Base-by-base conservation (phyloP, 1,140 invertebrate species). In the Oscheius sp. region DNA sequence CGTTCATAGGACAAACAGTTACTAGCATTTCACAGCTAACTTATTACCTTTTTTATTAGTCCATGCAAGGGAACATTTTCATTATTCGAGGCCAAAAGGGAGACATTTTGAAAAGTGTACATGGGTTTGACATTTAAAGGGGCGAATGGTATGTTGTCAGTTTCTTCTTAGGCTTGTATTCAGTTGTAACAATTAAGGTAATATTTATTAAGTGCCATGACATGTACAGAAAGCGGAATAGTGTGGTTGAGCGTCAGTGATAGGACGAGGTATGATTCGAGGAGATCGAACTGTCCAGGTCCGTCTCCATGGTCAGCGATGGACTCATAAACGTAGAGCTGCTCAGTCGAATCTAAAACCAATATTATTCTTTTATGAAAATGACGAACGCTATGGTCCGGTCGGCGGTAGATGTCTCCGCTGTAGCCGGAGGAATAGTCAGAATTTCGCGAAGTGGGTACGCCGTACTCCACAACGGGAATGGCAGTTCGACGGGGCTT, bases 401-500 rank as follows among this genome's bases (percentile, higher is more conserved):
- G 49, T 59, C 67, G 45, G 58, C 55, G 31, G 34, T 68, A 38
- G 28, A 31, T 36, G 34, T 59, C 28, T 42, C 67, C 29, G 52
- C 67, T 0, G 67, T 58, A 38, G 67, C 23, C 23, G 49, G 49
- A 68, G 1, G 64, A 67, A 0, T 29, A 31, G 23, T 68, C 67
- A 18, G 49, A 59, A 2, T n/a, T 34, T 29, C 67, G 26, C 0
- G 67, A 68, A 2, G 67, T 38, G 7, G 67, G 55, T 28, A 59
- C 15, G 13, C 49, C 67, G 26, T 68, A 59, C 23, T 68, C 67
- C 18, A 20, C 15, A 7, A 38, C 20, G 3, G 67, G 67, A 3
- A 68, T 68, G 26, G 36, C 26, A 28, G 49, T 4, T 29, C 67
- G 67, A 18, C 55, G 52, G 7, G 67, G 67, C 55, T 68, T 68